A percentile compares a stretch with the other conserved stretches of the same genome.
Conservation (phyloP, 1,140 invertebrate species). For the Dendroctonus ponderosae region DNA sequence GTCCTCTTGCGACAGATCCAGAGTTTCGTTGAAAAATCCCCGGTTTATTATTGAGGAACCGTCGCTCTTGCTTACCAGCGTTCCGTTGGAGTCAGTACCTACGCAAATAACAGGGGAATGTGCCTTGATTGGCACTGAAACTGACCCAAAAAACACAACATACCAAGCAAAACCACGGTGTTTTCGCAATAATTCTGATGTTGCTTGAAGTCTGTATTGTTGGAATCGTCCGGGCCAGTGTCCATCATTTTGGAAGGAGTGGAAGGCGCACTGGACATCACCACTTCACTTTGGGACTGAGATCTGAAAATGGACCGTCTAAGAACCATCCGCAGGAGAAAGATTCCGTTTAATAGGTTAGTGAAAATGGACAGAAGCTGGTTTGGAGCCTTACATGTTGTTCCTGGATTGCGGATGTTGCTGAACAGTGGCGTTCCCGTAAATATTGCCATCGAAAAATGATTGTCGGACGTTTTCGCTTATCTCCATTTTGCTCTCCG, state of each 20-base stretch:
- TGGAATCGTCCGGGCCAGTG: conserved; percentile 54
- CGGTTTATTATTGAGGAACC: conserved; percentile 56
- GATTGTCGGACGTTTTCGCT: conserved; percentile 55
- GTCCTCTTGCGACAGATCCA: conserved; percentile 89
- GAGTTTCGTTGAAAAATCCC: conserved; percentile 73
- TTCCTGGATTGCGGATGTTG: conserved; percentile 49
- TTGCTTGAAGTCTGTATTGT: conserved; percentile 51
- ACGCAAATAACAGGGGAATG: background rate
- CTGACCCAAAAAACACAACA: conserved; percentile 1
- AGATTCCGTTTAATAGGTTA: background rate
- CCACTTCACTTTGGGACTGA: conserved; percentile 50
- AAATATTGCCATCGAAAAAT: conserved; percentile 54
- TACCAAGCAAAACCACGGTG: conserved; percentile 56
- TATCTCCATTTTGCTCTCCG: conserved; percentile 52
- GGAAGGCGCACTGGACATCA: conserved; percentile 58
- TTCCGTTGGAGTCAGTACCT: conserved; percentile 51
- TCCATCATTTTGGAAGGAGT: conserved; percentile 62
- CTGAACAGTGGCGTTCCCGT: conserved; percentile 44
- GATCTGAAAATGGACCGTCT: conserved; percentile 32
- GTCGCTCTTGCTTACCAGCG: conserved; percentile 50
- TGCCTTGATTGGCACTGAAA: no score
- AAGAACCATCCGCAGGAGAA: conserved; percentile 20
- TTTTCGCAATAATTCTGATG: conserved; percentile 59
- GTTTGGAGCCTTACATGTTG: conserved; percentile 13
- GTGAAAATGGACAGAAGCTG: background rate